These are phyloP conservation scores for Bombyx huttoni DNA, from an alignment of 2,888 invertebrate genomes.

Conservation along the genomic window DNA sequence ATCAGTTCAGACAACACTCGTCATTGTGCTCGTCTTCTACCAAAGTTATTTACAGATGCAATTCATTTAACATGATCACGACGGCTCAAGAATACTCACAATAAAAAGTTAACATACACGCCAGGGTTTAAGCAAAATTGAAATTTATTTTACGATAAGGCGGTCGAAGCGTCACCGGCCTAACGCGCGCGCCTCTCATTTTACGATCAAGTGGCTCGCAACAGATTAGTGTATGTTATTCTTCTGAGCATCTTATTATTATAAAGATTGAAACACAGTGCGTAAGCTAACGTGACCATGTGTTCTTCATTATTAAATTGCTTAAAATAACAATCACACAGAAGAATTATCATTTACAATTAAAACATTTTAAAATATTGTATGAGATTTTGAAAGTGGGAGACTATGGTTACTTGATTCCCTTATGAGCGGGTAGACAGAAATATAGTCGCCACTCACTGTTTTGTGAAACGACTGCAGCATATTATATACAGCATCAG, in stretches of 20 bases:
- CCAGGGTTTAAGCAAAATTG: background rate
- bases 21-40: constrained; percentile 52
- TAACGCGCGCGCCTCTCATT: too few relatives aligned
- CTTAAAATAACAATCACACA: background rate
- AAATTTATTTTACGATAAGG: too few relatives aligned
- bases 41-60: constrained; percentile 67
- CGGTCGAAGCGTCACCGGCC: too few relatives aligned
- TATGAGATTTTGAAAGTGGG: background rate
- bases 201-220: background rate
- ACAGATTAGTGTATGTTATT: background rate
- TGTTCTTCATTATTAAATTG: constrained; percentile 7
- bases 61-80: constrained; percentile 47
- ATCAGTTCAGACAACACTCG: constrained; percentile 37
- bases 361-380: constrained; percentile 5
- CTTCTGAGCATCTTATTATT: background rate
- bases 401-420: background rate
- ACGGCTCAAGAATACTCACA: constrained; percentile 15
- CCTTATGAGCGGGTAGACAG: background rate
- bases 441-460: background rate
- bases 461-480: too few relatives aligned
- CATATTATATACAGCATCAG: too few relatives aligned
- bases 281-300: background rate
- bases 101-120: constrained; percentile 4
- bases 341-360: background rate
- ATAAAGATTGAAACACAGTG: background rate